Evolutionary conservation across 1,140 invertebrate species (phyloP), one percentile per base, ranked within the genome.

Genomic region (Eueides isabella): DNA sequence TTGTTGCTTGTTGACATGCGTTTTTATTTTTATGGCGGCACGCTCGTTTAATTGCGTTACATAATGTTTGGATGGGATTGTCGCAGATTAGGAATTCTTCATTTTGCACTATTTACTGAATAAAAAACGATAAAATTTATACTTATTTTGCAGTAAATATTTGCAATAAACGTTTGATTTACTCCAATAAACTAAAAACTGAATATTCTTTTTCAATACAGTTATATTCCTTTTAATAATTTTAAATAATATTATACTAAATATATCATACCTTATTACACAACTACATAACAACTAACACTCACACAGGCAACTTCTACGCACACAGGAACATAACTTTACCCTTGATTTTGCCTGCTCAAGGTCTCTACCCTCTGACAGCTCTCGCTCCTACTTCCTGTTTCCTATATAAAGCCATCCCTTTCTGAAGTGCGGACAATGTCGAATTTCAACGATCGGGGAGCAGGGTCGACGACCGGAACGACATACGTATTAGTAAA

Each of bases 281-380:
- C 66, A 19, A 71, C 67, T 63, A 44, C 67, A 68, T 66, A 67
- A 65, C 41, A 55, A 62, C 31, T 66, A 79, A 81, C 79, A 78
- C 74, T 76, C 80, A 71, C 80, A 84, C 82, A 84, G 79, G 76
- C 61, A 77, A 68, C 69, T 69, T 62, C 48, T 61, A 86, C 85
- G 73, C 90, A 89, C 88, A 90, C 89, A 82, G 69, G 35, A 72
- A 62, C 79, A 83, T 67, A 72, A 78, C 83, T 77, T 92, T 92
- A 92, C 90, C 91, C 91, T 92, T 92, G 91, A 92, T 92, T 92
- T 92, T 91, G 89, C 90, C 84, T 85, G 88, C 89, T 92, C 91
- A 92, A 92, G 91, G 91, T 92, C 91, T 92, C 91, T 92, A 92
- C 89, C 90, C 91, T 90, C 86, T 66, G 72, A 70, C 71, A 76